Evolutionary conservation across 2,797 vertebrate genomes (phyloP).

Genomic region (Sebastiscus tertius): DNA sequence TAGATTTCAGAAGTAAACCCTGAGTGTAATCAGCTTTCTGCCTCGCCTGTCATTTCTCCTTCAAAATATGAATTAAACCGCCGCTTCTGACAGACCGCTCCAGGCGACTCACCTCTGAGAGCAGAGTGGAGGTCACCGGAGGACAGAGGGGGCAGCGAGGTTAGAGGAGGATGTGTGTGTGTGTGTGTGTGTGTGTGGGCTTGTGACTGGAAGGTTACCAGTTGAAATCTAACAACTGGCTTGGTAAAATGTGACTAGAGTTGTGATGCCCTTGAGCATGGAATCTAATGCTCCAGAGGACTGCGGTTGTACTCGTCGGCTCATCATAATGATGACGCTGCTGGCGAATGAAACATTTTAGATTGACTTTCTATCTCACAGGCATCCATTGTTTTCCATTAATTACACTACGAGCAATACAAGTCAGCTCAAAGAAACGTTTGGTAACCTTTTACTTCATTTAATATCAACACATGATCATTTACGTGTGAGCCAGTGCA

Average conservation of each 20-base stretch:
- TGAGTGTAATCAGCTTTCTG: constrained; percentile 14
- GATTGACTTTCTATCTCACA: neutral
- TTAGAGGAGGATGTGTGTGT: neutral
- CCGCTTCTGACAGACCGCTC: constrained; percentile 5
- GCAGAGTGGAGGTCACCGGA: constrained; percentile 2
- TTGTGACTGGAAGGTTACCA: constrained; percentile 3
- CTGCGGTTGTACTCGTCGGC: neutral
- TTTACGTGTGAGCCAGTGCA: neutral
- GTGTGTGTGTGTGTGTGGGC: neutral
- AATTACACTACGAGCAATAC: neutral
- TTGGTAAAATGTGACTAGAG: neutral
- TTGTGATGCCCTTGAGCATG: neutral
- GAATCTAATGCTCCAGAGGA: neutral
- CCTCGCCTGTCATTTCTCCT: constrained; percentile 3
- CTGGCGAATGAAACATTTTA: neutral
- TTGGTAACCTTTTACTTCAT: neutral
- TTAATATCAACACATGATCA: neutral
- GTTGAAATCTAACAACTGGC: neutral
- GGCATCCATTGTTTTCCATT: neutral
- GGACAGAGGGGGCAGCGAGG: neutral
- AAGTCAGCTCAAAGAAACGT: neutral
- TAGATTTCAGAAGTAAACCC: constrained; percentile 21
- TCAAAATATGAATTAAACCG: constrained; percentile 32
- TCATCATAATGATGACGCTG: neutral
- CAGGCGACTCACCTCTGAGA: constrained; percentile 6